Conservation (phyloP, 1,140 invertebrate genomes). For the Pogonus chalceus region DNA sequence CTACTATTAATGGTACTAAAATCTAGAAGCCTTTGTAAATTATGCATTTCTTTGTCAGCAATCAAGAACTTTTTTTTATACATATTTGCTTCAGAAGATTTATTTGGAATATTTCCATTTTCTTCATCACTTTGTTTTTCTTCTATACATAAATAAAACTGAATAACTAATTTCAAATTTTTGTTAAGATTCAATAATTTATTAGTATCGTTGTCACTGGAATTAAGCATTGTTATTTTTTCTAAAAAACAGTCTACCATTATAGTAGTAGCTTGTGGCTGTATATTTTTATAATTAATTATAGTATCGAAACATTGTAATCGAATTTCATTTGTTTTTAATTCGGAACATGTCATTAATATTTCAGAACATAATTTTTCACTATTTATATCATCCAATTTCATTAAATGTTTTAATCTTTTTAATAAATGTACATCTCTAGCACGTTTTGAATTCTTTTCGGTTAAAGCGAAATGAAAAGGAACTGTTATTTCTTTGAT, state of each 20-base stretch:
- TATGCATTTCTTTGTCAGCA: conserved; percentile 29
- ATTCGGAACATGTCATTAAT: conserved; percentile 44
- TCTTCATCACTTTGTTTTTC: conserved; percentile 15
- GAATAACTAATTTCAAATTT: conserved; percentile 27
- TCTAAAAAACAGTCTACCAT: conserved; percentile 40
- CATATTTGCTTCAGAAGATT: conserved; percentile 11
- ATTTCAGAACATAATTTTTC: conserved; percentile 43
- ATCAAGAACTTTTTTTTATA: conserved; percentile 15
- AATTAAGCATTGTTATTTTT: conserved; percentile 23
- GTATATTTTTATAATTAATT: conserved; percentile 48
- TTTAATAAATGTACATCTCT: conserved; percentile 79
- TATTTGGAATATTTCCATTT: conserved; percentile 17
- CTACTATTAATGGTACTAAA: conserved; percentile 26
- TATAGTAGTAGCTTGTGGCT: conserved; percentile 41
- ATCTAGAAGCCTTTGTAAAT: conserved; percentile 34
- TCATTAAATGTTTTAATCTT: conserved; percentile 59
- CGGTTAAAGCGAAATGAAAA: conserved; percentile 81
- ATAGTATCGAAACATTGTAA: conserved; percentile 63
- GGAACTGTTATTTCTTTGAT: conserved; percentile 76
- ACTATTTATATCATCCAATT: conserved; percentile 41
- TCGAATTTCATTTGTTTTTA: conserved; percentile 64
- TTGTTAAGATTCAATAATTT: conserved; percentile 22
- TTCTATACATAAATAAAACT: conserved; percentile 26
- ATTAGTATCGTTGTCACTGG: conserved; percentile 12
- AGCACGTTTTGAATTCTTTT: conserved; percentile 74